Evolutionary conservation across 2,113 vertebrate genomes (phyloP).

Genomic region (Calyptomena viridis): DNA sequence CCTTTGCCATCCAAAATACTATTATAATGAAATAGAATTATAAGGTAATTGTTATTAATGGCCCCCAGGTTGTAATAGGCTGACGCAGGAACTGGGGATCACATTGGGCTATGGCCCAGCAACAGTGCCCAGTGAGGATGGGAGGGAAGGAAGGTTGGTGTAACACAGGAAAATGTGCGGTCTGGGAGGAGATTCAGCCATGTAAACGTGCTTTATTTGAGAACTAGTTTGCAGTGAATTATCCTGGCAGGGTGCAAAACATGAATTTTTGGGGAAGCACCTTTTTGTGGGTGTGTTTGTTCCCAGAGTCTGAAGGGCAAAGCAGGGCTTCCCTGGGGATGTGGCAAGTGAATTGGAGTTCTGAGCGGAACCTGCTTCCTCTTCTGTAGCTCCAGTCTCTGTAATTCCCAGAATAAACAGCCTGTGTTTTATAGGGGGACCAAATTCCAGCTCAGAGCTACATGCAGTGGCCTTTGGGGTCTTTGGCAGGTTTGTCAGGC

Average conservation of each 20-base stretch:
- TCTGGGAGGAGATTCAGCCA: rapidly evolving
- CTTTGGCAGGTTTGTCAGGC: background rate
- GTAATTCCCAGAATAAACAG: background rate
- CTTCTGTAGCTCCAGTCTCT: background rate
- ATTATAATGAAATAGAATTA: background rate
- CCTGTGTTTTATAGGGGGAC: background rate
- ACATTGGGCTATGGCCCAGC: rapidly evolving
- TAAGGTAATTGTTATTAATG: background rate
- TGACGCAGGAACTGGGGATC: background rate
- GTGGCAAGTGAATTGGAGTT: background rate
- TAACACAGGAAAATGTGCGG: rapidly evolving
- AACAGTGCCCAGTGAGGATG: background rate
- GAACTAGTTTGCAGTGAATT: background rate
- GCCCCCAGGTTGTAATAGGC: background rate
- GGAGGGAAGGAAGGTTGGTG: background rate
- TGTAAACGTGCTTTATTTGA: background rate
- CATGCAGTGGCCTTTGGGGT: rapidly evolving
- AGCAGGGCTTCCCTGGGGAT: background rate
- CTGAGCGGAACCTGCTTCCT: conserved; percentile 16
- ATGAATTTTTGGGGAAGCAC: background rate
- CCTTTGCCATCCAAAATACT: background rate
- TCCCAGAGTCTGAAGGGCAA: background rate
- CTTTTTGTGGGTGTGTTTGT: conserved; percentile 12
- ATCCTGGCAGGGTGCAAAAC: background rate
- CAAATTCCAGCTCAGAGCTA: rapidly evolving